Evolutionary conservation across 2,113 vertebrate species (phyloP).

Genomic region (Camelus dromedarius): DNA sequence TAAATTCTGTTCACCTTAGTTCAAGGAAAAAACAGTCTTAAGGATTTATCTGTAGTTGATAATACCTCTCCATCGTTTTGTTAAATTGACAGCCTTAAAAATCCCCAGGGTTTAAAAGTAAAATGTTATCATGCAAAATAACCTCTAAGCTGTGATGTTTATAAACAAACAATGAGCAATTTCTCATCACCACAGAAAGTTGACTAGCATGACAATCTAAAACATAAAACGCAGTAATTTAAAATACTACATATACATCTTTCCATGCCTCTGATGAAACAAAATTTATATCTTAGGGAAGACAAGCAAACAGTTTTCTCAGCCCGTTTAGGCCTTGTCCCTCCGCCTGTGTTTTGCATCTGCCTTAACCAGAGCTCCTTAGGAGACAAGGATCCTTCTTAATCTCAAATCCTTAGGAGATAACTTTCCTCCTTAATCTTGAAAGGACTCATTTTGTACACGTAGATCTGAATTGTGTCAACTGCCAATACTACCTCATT

Average conservation of each 20-base stretch:
- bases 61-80: background rate
- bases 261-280: background rate
- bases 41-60: background rate
- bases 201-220: background rate
- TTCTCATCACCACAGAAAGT: background rate
- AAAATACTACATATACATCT: background rate
- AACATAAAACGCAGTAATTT: background rate
- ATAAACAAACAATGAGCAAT: background rate
- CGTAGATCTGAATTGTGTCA: background rate
- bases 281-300: background rate
- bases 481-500: background rate
- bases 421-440: background rate
- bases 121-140: slow-evolving; percentile 1
- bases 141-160: background rate
- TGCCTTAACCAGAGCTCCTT: background rate
- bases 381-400: background rate
- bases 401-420: background rate
- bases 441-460: background rate
- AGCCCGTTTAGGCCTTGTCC: background rate
- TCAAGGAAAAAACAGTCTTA: background rate
- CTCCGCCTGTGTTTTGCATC: too few species aligned
- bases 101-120: background rate
- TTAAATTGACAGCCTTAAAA: slow-evolving; percentile 32
- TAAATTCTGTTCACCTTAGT: background rate
- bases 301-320: background rate